These are phyloP conservation scores for Hedychridium roseum DNA, from an alignment of 2,888 invertebrate species.

Conservation along the genomic window DNA sequence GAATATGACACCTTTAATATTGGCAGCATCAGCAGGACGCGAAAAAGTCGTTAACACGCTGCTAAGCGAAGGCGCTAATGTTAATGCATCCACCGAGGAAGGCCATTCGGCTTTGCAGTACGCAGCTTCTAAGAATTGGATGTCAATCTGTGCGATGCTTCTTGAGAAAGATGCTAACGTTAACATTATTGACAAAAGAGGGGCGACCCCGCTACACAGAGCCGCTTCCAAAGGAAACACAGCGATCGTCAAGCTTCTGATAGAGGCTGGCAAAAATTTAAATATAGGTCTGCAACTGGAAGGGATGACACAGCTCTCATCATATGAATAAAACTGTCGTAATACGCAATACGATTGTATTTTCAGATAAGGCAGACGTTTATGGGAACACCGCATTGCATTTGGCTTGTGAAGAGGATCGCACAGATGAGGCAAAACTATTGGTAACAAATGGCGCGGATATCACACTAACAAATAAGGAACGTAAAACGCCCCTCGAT, in stretches of 20 bases:
- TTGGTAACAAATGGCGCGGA: conserved; percentile 74
- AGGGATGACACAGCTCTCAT: too few species aligned
- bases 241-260: conserved; percentile 73
- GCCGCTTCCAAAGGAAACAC: conserved; percentile 80
- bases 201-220: conserved; percentile 80
- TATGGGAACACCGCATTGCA: conserved; percentile 84
- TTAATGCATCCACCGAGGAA: conserved; percentile 75
- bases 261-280: conserved; percentile 67
- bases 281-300: too few species aligned
- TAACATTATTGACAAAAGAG: conserved; percentile 73
- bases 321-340: too few species aligned
- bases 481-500: conserved; percentile 74
- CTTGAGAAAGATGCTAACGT: conserved; percentile 74
- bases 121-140: conserved; percentile 85
- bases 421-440: conserved; percentile 72
- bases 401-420: conserved; percentile 83
- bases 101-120: conserved; percentile 86
- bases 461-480: conserved; percentile 70
- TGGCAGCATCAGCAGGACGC: conserved; percentile 82
- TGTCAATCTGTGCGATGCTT: conserved; percentile 73
- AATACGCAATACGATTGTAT: conserved; percentile 10
- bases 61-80: conserved; percentile 74
- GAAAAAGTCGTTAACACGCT: conserved; percentile 73
- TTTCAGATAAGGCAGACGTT: conserved; percentile 69
- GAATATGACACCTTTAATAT: conserved; percentile 79